Evolutionary conservation across 2,888 invertebrate genomes (phyloP).

Genomic region (Patella ulyssiponensis): DNA sequence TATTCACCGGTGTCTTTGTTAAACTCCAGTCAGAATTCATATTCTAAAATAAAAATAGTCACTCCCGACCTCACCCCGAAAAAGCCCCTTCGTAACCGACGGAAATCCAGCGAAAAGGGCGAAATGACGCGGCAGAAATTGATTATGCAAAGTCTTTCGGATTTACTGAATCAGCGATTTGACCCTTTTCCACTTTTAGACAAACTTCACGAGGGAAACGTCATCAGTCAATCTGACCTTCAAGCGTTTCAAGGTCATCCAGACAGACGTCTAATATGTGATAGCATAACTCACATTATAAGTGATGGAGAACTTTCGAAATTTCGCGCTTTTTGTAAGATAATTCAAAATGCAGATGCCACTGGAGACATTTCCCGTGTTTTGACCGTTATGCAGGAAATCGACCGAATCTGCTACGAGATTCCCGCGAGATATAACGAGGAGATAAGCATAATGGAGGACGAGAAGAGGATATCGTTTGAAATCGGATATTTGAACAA

Average conservation of each 20-base stretch:
- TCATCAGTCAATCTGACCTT: conserved; percentile 51
- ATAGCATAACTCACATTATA: conserved; percentile 53
- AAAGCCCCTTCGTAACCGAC: conserved; percentile 36
- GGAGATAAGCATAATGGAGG: conserved; percentile 52
- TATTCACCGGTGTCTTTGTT: conserved; percentile 13
- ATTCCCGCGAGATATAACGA: conserved; percentile 42
- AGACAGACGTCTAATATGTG: conserved; percentile 57
- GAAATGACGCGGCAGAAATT: conserved; percentile 53
- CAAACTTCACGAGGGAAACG: conserved; percentile 44
- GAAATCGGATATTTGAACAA: conserved; percentile 63
- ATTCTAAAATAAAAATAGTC: conserved; percentile 52
- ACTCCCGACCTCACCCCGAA: conserved; percentile 54
- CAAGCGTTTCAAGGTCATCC: conserved; percentile 55
- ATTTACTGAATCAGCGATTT: conserved; percentile 60
- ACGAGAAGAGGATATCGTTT: conserved; percentile 63
- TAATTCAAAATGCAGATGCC: conserved; percentile 48
- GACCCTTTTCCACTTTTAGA: conserved; percentile 57
- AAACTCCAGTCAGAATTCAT: conserved; percentile 18
- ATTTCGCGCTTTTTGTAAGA: conserved; percentile 61
- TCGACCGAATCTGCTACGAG: conserved; percentile 59
- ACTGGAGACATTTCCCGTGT: conserved; percentile 54
- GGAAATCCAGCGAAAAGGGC: conserved; percentile 51
- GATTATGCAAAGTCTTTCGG: conserved; percentile 57
- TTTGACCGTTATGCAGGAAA: conserved; percentile 59
- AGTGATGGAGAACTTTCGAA: conserved; percentile 49